Evolutionary conservation across 2,113 vertebrate species (phyloP).

Genomic region (Lasiurus borealis): DNA sequence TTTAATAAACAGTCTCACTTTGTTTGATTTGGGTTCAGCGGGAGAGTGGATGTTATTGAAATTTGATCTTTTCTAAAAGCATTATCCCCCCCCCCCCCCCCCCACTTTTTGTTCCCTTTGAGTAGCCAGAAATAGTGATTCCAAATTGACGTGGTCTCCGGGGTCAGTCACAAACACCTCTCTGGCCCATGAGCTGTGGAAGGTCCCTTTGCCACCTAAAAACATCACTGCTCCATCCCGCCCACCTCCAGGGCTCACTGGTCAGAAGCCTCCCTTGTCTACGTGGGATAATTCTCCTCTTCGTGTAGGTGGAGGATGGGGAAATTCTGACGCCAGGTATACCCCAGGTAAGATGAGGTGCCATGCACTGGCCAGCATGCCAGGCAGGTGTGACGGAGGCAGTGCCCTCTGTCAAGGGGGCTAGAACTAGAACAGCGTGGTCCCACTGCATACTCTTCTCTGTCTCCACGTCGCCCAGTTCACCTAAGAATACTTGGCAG

Average conservation of each 20-base stretch:
- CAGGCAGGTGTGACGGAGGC: not conserved
- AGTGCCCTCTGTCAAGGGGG: not conserved
- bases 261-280: slow-evolving; percentile 95
- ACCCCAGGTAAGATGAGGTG: slow-evolving; percentile 92
- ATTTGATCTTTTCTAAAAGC: slow-evolving; percentile 46
- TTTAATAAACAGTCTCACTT: not conserved
- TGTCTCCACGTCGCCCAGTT: not conserved
- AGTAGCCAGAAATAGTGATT: slow-evolving; percentile 99
- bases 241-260: slow-evolving; percentile 97
- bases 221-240: slow-evolving; percentile 96
- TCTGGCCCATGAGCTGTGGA: slow-evolving; percentile 99
- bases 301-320: slow-evolving; percentile 94
- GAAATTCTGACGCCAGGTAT: slow-evolving; percentile 95
- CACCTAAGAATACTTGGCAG: not conserved
- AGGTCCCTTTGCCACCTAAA: slow-evolving; percentile 98
- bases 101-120: not conserved
- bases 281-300: slow-evolving; percentile 94
- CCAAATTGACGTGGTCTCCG: slow-evolving; percentile 97
- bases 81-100: not conserved
- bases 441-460: no score
- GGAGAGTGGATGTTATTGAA: not conserved
- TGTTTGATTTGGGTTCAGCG: not conserved
- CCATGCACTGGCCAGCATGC: not conserved
- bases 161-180: slow-evolving; percentile 97
- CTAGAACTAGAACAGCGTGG: not conserved